These are phyloP conservation scores for Palythoa caribaeorum DNA, from an alignment of 92 coral and sea anemone genomes.

Conservation along the genomic window DNA sequence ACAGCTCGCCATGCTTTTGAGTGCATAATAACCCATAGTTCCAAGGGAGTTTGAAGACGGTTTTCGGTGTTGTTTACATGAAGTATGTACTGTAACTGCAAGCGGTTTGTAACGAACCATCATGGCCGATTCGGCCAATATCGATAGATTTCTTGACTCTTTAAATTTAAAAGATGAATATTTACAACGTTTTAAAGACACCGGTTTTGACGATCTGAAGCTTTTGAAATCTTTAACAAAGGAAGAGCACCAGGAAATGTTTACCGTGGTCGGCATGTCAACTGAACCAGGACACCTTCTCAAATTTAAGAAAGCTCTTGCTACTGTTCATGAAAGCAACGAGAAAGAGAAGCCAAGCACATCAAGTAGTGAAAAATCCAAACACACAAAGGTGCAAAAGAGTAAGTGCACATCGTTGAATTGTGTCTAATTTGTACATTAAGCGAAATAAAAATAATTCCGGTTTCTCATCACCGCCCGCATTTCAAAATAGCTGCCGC, in stretches of 20 bases:
- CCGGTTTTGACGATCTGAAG: conserved; percentile 25
- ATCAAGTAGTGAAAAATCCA: background rate
- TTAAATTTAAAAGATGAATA: conserved; percentile 33
- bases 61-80: conserved; percentile 19
- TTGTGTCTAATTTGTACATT: conserved; percentile 13
- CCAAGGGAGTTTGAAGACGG: conserved; percentile 21
- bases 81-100: conserved; percentile 11
- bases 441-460: too few relatives aligned
- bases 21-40: conserved; percentile 12
- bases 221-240: background rate
- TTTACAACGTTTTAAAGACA: conserved; percentile 33
- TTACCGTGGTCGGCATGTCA: conserved; percentile 22
- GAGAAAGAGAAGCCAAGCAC: background rate
- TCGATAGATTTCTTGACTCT: conserved; percentile 11
- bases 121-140: conserved; percentile 8
- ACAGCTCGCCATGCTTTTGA: background rate
- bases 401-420: conserved; percentile 15
- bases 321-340: background rate
- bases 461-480: too few relatives aligned
- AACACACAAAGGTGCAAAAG: background rate
- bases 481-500: too few relatives aligned
- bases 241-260: background rate
- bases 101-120: background rate
- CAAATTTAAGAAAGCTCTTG: conserved; percentile 27
- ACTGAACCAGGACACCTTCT: conserved; percentile 12